Conservation (phyloP, 2,888 invertebrate species). For the Linnaemya vulpina region DNA sequence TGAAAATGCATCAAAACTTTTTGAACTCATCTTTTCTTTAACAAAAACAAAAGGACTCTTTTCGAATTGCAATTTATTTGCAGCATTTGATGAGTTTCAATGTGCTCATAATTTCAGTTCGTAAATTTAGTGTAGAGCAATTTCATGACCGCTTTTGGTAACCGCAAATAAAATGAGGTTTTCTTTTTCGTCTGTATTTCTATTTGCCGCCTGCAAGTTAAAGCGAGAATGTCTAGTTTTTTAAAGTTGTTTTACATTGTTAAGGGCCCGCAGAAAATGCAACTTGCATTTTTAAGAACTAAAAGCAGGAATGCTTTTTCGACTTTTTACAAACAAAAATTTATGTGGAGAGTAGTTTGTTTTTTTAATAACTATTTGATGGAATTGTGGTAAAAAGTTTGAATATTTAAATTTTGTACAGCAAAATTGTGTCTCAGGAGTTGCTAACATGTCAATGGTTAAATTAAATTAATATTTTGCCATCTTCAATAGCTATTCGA, state of each 20-base stretch:
- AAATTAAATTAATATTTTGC: too few relatives aligned
- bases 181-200: background rate
- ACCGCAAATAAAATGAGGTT: background rate
- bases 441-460: conserved; percentile 91
- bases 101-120: too few relatives aligned
- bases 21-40: background rate
- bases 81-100: too few relatives aligned
- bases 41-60: background rate
- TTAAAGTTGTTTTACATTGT: conserved; percentile 17
- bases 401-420: too few relatives aligned
- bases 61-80: too few relatives aligned
- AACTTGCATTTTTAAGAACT: conserved; percentile 25
- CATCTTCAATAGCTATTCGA: too few relatives aligned
- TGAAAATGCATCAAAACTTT: background rate
- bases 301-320: conserved; percentile 10
- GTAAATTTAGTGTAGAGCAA: background rate
- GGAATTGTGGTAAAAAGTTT: conserved; percentile 8
- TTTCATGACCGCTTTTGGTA: background rate
- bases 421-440: too few relatives aligned
- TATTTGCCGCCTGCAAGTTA: background rate
- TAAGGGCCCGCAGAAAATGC: conserved; percentile 64
- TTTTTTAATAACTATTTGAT: background rate
- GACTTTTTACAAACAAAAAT: conserved; percentile 16
- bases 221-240: conserved; percentile 14
- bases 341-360: conserved; percentile 13